Conservation (phyloP, 2,113 vertebrate genomes). For the Cyprinodon tularosa region DNA sequence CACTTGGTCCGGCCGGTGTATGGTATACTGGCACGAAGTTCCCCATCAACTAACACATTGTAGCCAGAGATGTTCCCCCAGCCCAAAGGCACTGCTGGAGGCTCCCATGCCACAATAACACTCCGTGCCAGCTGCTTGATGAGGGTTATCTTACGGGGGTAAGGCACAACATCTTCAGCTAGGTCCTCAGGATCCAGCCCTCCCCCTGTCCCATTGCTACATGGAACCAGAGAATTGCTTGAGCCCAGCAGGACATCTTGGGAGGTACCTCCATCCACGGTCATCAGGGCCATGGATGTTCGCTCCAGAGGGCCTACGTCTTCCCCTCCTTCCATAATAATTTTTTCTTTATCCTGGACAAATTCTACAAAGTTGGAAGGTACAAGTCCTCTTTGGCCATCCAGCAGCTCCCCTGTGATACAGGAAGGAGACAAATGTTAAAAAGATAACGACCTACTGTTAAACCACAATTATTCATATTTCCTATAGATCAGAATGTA, state of each 20-base stretch:
- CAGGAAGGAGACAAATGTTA: constrained; percentile 5
- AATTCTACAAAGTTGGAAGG: constrained; percentile 99
- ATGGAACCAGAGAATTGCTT: constrained; percentile 66
- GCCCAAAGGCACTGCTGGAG: constrained; percentile 86
- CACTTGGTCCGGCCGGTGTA: constrained; percentile 87
- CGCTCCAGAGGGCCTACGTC: constrained; percentile 82
- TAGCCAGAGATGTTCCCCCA: constrained; percentile 93
- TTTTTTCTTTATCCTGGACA: constrained; percentile 90
- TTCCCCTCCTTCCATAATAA: constrained; percentile 62
- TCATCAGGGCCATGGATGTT: constrained; percentile 54
- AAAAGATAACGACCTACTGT: background rate
- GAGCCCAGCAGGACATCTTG: constrained; percentile 68
- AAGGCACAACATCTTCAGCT: constrained; percentile 96
- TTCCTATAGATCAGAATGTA: background rate
- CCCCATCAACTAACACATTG: constrained; percentile 90
- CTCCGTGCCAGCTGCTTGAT: constrained; percentile 98
- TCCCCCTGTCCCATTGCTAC: constrained; percentile 81
- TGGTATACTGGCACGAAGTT: constrained; percentile 83
- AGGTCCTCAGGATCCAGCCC: constrained; percentile 87
- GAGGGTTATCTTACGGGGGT: constrained; percentile 92
- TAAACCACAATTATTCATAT: background rate
- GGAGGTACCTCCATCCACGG: constrained; percentile 64
- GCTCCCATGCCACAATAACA: constrained; percentile 97
- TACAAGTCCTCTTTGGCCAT: constrained; percentile 95
- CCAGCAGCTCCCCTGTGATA: constrained; percentile 90